Conservation (phyloP, 2,888 invertebrate species). For the Dolichopus griseipennis region DNA sequence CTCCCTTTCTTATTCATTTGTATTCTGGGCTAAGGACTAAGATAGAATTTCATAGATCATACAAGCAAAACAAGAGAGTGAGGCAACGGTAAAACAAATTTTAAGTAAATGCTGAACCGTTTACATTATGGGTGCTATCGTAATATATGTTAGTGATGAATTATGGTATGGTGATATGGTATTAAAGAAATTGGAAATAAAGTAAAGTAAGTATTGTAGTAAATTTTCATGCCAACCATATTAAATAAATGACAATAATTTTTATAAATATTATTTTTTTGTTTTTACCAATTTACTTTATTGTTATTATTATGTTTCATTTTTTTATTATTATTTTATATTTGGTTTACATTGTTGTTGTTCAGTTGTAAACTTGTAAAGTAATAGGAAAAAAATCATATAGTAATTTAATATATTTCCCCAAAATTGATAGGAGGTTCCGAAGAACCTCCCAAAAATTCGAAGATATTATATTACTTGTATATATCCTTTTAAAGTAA, state of each 20-base stretch:
- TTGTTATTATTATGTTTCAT: not conserved
- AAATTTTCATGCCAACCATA: not conserved
- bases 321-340: not conserved
- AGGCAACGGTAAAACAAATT: not conserved
- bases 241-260: conserved; percentile 2
- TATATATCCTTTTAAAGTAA: not conserved
- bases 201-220: not conserved
- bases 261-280: not conserved
- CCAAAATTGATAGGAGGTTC: not conserved
- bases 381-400: not conserved
- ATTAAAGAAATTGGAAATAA: too few species aligned
- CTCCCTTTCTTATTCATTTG: too few species aligned
- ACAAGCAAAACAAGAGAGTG: too few species aligned
- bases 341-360: not conserved
- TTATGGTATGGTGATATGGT: not conserved
- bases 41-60: too few species aligned
- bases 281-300: not conserved
- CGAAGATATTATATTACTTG: not conserved
- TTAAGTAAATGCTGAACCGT: too few species aligned
- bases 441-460: not conserved
- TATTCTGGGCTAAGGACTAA: too few species aligned
- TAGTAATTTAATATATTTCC: not conserved
- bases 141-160: too few species aligned
- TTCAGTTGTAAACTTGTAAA: not conserved
- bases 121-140: too few species aligned